Percentiles rank a stretch among this genome's conserved stretches.
Conservation (phyloP, 2,797 vertebrate genomes). For the Meriones psammophilus region DNA sequence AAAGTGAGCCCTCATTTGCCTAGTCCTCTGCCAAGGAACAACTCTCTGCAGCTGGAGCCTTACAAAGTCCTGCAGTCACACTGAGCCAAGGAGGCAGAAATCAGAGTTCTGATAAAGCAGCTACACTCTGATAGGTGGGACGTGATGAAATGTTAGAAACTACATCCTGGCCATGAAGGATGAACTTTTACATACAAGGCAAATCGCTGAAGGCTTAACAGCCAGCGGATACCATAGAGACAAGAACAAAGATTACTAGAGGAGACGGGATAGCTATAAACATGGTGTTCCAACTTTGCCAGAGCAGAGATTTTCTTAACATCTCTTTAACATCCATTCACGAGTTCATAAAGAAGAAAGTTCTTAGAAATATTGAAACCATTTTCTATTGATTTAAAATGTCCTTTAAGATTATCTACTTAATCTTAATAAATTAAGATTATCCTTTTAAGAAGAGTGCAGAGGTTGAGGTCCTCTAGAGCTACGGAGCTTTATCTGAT, state of each 20-base stretch:
- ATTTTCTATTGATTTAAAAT: not conserved
- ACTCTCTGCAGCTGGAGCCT: not conserved
- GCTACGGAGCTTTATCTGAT: not conserved
- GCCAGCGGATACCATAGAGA: not conserved
- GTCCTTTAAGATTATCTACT: too few relatives aligned
- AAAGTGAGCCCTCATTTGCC: not conserved
- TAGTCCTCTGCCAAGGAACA: slow-evolving; percentile 1
- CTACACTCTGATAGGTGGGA: not conserved
- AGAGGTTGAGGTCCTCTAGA: not conserved
- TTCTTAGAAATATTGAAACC: not conserved
- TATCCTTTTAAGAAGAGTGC: not conserved
- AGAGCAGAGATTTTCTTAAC: not conserved
- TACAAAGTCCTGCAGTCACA: not conserved
- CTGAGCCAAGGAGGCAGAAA: not conserved
- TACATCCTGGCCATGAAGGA: not conserved
- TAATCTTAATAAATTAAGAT: not conserved
- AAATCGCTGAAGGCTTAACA: not conserved
- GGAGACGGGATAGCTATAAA: not conserved
- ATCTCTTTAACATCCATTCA: not conserved
- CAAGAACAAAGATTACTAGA: not conserved
- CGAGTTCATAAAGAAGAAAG: not conserved
- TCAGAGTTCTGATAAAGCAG: slow-evolving; percentile 1
- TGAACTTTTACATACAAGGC: not conserved
- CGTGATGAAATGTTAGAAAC: not conserved
- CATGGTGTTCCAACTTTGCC: not conserved